Evolutionary conservation across 1,140 invertebrate genomes (phyloP).

Genomic region (Leptopilina clavipes): DNA sequence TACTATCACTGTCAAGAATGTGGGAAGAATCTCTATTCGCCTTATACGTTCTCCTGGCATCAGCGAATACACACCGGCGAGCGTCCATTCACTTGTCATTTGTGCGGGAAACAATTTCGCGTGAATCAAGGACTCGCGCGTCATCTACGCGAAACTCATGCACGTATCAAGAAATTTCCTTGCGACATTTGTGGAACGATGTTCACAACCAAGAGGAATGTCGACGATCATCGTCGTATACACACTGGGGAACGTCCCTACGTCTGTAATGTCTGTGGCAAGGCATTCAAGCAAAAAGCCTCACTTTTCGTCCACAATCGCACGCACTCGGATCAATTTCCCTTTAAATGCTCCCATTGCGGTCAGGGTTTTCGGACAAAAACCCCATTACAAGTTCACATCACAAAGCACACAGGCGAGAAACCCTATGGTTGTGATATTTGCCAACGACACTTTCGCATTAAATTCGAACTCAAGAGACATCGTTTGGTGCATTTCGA

Average conservation of each 20-base stretch:
- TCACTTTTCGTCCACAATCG: conserved; percentile 76
- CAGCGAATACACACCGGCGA: conserved; percentile 83
- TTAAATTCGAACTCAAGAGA: conserved; percentile 79
- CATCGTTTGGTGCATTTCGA: conserved; percentile 74
- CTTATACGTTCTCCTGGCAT: conserved; percentile 79
- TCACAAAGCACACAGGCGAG: conserved; percentile 80
- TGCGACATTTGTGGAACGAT: conserved; percentile 76
- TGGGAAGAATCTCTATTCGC: conserved; percentile 77
- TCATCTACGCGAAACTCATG: conserved; percentile 80
- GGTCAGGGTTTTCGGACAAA: conserved; percentile 78
- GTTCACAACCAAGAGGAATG: conserved; percentile 75
- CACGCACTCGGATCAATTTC: conserved; percentile 76
- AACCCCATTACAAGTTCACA: conserved; percentile 77
- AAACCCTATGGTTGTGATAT: conserved; percentile 79
- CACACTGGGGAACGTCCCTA: conserved; percentile 80
- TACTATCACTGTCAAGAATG: conserved; percentile 78
- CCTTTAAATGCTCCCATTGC: conserved; percentile 79
- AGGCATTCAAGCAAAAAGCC: conserved; percentile 77
- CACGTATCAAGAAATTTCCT: conserved; percentile 76
- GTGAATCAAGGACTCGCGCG: conserved; percentile 78
- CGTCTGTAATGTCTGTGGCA: conserved; percentile 77
- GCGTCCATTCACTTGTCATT: conserved; percentile 82
- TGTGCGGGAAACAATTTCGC: conserved; percentile 85
- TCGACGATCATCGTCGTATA: conserved; percentile 76
- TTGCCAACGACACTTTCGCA: conserved; percentile 78